These are phyloP conservation scores for Conomelus anceps DNA, from an alignment of 2,888 invertebrate genomes.

Conservation along the genomic window DNA sequence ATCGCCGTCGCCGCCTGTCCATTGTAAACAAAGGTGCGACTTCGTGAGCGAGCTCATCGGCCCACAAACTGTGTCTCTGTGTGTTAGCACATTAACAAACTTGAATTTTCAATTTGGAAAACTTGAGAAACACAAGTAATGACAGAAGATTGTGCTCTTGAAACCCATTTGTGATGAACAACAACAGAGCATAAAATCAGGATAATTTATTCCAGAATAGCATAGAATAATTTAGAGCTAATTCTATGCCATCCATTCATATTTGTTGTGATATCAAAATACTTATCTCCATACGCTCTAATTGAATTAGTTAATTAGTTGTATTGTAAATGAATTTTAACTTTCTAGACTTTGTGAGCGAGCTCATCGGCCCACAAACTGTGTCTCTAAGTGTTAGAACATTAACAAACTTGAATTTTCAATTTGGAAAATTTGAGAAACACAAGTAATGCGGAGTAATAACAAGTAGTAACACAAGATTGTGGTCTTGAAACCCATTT, in stretches of 20 bases:
- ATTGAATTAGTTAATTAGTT: too few species aligned
- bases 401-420: neutral
- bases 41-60: neutral
- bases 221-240: too few species aligned
- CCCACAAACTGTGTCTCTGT: neutral
- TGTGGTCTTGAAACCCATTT: too few species aligned
- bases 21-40: conserved; percentile 2
- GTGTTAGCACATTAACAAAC: neutral
- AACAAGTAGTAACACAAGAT: too few species aligned
- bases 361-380: neutral
- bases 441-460: neutral
- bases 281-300: too few species aligned
- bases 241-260: too few species aligned
- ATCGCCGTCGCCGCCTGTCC: neutral
- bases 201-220: too few species aligned
- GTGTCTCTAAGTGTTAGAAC: neutral
- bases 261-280: too few species aligned
- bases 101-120: neutral
- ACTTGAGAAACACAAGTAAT: neutral
- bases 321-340: too few species aligned
- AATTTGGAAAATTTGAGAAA: neutral
- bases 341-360: neutral
- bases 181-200: too few species aligned
- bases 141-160: neutral
- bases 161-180: too few species aligned